phyloP scores from a whole-genome alignment of 2,797 vertebrate genomes.

The Eurystomus glaucurus region DNA sequence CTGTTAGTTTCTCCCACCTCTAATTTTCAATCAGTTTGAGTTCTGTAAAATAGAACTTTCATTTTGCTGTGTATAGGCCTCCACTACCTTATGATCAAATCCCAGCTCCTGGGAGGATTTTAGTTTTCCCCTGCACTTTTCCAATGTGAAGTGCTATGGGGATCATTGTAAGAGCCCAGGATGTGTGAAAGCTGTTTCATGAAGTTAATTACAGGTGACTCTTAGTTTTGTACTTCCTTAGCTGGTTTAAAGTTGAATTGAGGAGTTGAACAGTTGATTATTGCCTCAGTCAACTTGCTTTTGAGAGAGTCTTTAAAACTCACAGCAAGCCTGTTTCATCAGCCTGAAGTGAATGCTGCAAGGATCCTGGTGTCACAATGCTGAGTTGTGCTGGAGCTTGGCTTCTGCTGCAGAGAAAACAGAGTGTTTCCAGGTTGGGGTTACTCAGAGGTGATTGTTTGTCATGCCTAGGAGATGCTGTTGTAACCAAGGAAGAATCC shows the following conservation, averaged over 20 bases:
- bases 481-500: not conserved
- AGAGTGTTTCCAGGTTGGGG: not conserved
- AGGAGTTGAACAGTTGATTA: not conserved
- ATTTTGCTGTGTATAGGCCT: not conserved
- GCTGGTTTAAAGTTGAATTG: not conserved
- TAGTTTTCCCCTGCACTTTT: not conserved
- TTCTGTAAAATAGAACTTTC: not conserved
- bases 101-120: not conserved
- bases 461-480: not conserved
- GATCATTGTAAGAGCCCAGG: not conserved
- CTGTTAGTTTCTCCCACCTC: not conserved
- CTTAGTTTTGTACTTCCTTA: not conserved
- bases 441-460: not conserved
- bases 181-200: not conserved
- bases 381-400: not conserved
- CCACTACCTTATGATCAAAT: not conserved
- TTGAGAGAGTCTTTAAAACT: not conserved
- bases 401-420: not conserved
- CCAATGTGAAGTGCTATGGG: not conserved
- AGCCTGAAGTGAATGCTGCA: fast-evolving
- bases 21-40: not conserved
- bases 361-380: no score
- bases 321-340: not conserved
- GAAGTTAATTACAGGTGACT: not conserved
- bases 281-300: not conserved